These are phyloP conservation scores for Paracentrotus lividus DNA, from an alignment of 53 echinoderm and acorn worm species.

Conservation along the genomic window DNA sequence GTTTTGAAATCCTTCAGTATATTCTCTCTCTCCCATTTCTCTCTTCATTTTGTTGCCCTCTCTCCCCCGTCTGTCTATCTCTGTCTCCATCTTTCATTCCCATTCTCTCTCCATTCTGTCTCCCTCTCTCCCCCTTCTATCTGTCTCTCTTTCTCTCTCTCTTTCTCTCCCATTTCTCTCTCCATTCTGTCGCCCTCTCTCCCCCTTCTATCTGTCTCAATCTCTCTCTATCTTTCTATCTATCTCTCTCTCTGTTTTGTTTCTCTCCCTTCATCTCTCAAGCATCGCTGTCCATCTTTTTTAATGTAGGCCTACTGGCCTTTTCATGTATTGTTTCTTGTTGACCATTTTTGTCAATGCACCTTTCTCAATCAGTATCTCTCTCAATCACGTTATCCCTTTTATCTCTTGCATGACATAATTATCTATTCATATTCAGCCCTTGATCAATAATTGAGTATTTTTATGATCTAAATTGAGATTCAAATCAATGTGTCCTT, in stretches of 20 bases:
- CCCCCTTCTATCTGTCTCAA: neutral
- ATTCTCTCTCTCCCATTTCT: neutral
- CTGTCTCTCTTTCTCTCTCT: neutral
- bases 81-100: neutral
- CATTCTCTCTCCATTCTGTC: neutral
- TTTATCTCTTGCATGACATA: neutral
- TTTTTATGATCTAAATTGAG: neutral
- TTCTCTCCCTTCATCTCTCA: neutral
- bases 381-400: neutral
- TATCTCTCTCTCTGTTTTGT: neutral
- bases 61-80: neutral
- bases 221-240: neutral
- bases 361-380: too few relatives aligned
- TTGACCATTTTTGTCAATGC: neutral
- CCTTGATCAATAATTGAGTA: slow-evolving; percentile 19
- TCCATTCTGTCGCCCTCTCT: neutral
- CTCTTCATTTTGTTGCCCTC: neutral
- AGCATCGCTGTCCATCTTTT: neutral
- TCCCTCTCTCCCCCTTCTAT: neutral
- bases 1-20: too few relatives aligned
- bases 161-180: neutral
- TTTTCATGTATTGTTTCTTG: neutral
- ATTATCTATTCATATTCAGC: neutral
- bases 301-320: neutral
- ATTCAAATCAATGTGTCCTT: neutral